Conservation (phyloP, 2,888 invertebrate genomes). For the Lasioglossum marginatum region DNA sequence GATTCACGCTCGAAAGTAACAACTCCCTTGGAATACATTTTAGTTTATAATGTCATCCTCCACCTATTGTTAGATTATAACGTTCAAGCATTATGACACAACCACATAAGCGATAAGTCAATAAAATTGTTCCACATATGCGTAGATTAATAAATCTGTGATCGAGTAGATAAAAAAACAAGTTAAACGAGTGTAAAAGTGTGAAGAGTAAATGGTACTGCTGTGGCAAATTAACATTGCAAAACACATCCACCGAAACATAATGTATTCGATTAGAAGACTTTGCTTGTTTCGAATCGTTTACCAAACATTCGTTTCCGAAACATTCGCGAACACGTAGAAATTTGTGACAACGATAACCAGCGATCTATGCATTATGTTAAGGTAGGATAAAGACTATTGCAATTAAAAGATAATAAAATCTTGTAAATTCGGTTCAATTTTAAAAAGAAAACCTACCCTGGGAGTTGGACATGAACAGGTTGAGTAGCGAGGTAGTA, state of each 20-base stretch:
- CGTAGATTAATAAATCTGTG: conserved; percentile 58
- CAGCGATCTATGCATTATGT: conserved; percentile 46
- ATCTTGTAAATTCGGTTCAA: conserved; percentile 52
- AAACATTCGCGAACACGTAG: neutral
- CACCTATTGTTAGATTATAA: conserved; percentile 78
- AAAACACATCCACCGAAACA: conserved; percentile 57
- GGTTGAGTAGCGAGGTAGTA: conserved; percentile 97
- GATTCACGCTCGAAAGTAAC: neutral
- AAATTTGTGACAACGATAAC: neutral
- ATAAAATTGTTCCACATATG: conserved; percentile 62
- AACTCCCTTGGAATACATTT: conserved; percentile 64
- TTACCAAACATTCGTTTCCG: neutral
- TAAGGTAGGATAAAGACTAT: conserved; percentile 60
- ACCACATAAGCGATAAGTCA: conserved; percentile 73
- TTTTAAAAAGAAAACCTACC: conserved; percentile 86
- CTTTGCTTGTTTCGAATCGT: neutral
- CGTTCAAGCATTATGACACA: conserved; percentile 77
- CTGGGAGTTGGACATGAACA: conserved; percentile 98
- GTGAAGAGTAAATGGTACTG: conserved; percentile 56
- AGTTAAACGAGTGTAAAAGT: conserved; percentile 56
- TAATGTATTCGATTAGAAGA: conserved; percentile 43
- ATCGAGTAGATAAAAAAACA: conserved; percentile 63
- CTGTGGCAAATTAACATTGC: conserved; percentile 55
- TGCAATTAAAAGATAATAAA: conserved; percentile 60
- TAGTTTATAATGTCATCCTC: conserved; percentile 71